A percentile compares a stretch with the other conserved stretches of the same genome.
Conservation (phyloP, 2,888 invertebrate genomes). For the Harpalus rubripes region DNA sequence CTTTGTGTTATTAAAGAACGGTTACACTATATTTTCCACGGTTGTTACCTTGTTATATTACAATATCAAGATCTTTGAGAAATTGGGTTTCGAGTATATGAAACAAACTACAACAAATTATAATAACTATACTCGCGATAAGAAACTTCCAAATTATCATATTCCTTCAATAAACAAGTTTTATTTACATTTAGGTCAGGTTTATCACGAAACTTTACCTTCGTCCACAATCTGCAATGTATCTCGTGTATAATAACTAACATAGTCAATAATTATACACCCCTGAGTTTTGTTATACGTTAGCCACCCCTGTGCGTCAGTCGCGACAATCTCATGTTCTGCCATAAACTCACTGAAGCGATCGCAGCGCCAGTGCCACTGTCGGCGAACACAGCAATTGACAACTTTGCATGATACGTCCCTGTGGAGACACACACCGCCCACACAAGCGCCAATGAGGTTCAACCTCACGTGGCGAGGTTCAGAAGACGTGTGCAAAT, state of each 20-base stretch:
- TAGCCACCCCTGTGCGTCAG: constrained; percentile 8
- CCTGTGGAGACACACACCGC: background rate
- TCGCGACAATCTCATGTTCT: constrained; percentile 31
- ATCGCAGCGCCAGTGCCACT: constrained; percentile 27
- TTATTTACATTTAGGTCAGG: constrained; percentile 1
- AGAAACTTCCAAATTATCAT: background rate
- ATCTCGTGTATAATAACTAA: background rate
- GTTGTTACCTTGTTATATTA: background rate
- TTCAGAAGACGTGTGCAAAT: background rate
- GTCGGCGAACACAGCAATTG: constrained; percentile 27
- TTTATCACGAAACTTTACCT: background rate
- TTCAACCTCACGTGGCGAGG: background rate
- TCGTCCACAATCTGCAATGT: background rate
- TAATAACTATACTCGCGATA: background rate
- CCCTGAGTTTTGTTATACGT: constrained; percentile 4
- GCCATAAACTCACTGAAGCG: constrained; percentile 50
- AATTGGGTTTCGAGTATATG: background rate
- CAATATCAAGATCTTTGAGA: background rate
- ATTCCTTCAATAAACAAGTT: background rate
- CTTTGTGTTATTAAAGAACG: background rate
- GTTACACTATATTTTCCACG: background rate
- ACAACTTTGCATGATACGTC: constrained; percentile 47
- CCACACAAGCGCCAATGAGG: background rate
- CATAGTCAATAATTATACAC: background rate
- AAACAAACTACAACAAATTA: constrained; percentile 2